phyloP scores from a whole-genome alignment of 64 coral and sea anemone genomes.

The Stylophora pistillata region DNA sequence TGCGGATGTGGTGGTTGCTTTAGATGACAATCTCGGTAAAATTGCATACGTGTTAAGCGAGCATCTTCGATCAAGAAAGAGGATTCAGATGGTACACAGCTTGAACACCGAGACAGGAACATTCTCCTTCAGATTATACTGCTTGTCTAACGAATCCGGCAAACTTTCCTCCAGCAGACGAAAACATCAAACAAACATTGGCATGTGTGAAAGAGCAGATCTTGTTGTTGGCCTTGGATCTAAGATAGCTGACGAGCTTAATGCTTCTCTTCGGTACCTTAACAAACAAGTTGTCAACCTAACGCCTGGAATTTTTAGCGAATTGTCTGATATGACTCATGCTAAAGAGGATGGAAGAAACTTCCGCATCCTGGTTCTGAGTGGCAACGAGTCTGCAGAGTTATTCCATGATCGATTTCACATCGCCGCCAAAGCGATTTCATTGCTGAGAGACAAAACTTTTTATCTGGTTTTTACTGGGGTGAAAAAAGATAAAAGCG shows the following conservation, averaged over 20 bases:
- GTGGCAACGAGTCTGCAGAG: neutral
- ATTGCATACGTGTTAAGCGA: neutral
- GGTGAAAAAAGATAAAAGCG: neutral
- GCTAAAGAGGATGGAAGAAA: neutral
- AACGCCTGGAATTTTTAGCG: neutral
- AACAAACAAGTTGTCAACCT: neutral
- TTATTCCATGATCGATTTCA: neutral
- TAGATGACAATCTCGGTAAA: neutral
- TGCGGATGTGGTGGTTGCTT: neutral
- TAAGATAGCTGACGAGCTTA: neutral
- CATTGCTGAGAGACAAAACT: neutral
- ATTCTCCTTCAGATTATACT: neutral
- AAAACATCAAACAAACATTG: neutral
- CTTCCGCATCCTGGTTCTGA: neutral
- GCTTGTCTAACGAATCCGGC: neutral
- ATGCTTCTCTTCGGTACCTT: neutral
- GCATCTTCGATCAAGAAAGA: neutral
- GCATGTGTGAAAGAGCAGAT: neutral
- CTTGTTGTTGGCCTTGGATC: conserved; percentile 3
- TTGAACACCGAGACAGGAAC: neutral
- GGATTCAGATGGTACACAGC: neutral
- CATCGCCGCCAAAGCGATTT: neutral
- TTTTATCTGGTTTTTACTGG: neutral
- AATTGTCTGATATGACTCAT: neutral
- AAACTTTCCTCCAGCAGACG: neutral